Evolutionary conservation across 2,888 invertebrate species (phyloP).

Genomic region (Pedicia rivosa): DNA sequence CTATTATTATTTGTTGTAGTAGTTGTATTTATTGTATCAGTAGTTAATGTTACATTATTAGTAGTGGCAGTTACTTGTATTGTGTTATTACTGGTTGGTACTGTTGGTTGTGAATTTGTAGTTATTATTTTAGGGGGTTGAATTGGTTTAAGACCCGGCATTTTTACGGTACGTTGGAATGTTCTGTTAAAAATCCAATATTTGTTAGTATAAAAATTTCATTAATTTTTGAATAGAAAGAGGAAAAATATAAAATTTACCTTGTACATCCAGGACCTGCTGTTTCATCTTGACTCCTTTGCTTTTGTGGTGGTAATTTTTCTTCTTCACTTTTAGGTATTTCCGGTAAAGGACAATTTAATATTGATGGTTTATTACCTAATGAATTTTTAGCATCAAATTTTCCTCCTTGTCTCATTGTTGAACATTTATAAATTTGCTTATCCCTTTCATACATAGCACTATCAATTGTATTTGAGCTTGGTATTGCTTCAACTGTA

Average conservation of each 20-base stretch:
- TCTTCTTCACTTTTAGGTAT: constrained; percentile 29
- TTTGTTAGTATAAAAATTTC: no score
- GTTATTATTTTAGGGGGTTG: constrained; percentile 30
- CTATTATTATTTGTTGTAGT: constrained; percentile 4
- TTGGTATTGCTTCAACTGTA: constrained; percentile 20
- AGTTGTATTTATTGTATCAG: constrained; percentile 13
- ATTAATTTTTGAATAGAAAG: not conserved
- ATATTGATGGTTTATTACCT: constrained; percentile 25
- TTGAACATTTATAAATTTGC: constrained; percentile 31
- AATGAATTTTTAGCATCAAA: constrained; percentile 27
- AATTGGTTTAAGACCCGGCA: constrained; percentile 30
- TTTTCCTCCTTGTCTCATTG: constrained; percentile 29
- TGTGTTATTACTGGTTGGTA: not conserved
- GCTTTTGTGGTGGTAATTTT: not conserved
- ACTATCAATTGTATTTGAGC: constrained; percentile 23
- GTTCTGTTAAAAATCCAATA: constrained; percentile 19
- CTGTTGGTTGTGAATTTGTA: constrained; percentile 19
- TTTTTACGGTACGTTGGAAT: constrained; percentile 28
- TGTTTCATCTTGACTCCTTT: no score
- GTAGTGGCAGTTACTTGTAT: constrained; percentile 18
- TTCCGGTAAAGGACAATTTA: constrained; percentile 31
- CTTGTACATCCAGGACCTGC: no score
- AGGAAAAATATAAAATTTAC: not conserved
- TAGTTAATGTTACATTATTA: constrained; percentile 12
- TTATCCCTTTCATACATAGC: constrained; percentile 30